Base-by-base conservation (phyloP, 1,140 invertebrate species). In the Drosophila erecta region DNA sequence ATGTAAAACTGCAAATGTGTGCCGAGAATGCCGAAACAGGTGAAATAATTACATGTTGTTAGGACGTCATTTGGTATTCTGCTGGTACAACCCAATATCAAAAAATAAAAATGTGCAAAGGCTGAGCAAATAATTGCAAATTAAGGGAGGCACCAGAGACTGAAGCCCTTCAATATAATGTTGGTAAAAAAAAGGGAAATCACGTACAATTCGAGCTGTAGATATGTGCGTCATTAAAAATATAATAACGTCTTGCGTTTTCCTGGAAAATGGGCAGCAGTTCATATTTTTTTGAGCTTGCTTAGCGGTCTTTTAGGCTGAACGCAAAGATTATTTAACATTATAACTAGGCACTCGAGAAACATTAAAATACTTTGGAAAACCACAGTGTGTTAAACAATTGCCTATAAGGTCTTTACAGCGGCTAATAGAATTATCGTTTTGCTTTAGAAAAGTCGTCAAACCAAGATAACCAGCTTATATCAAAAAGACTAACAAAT, bases 281-380 rank as follows among this genome's bases (percentile, higher is more conserved):
- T 86, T 85, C 77, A 80, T 57, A 86, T 86, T 86, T 81, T n/a
- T 67, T 70, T 47, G 46, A 60, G 81, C 81, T 85, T 86, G 62
- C 75, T 86, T 85, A 75, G 69, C 55, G 56, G 30, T 49, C 74
- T 85, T 71, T 85, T 71, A 78, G 69, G 74, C 81, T 44, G 33
- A 51, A 30, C 56, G 30, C 30, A 30, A 10, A 8, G 2, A 30
- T 0, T 10, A 2, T 30, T 30, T 30, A 30, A 30, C 3, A 8
- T 30, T 6, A 17, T 17, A 17, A 17, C 17, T 17, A 17, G 27
- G 27, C 24, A 27, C 0, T 4, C 27, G 6, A 30, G 27, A 30
- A 30, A 8, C 30, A 30, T 30, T 10, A 30, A 10, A 30, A 10
- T 30, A 3, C 8, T 0, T 30, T 10, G 30, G 30, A 30, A 30